Conservation (phyloP, 2,113 vertebrate genomes). For the Eulemur rufifrons region DNA sequence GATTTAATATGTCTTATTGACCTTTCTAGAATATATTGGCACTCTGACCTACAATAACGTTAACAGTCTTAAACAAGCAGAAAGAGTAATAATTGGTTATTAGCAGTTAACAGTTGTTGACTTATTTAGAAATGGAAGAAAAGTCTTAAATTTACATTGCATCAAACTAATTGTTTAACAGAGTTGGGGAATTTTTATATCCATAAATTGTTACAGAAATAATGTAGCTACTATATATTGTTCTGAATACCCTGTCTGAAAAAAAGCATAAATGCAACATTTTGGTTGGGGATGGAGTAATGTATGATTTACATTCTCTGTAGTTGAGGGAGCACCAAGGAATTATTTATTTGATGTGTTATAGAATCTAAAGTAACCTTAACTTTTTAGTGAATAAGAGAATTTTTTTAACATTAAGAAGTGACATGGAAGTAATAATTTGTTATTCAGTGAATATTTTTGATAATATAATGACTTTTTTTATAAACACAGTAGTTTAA, state of each 20-base stretch:
- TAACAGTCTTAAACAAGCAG: not conserved
- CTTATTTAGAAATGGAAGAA: conserved; percentile 26
- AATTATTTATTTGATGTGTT: not conserved
- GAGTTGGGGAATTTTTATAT: not conserved
- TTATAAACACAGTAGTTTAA: not conserved
- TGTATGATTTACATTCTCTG: not conserved
- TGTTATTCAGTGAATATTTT: not conserved
- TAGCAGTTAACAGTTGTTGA: not conserved
- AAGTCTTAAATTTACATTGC: not conserved
- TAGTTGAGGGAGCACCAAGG: not conserved
- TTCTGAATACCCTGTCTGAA: not conserved
- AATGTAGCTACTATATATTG: not conserved
- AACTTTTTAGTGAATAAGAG: conserved; percentile 15
- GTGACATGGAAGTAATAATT: not conserved
- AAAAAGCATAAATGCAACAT: not conserved
- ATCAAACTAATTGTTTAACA: conserved; percentile 22
- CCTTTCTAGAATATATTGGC: conserved; percentile 11
- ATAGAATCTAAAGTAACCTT: not conserved
- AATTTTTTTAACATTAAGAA: conserved; percentile 24
- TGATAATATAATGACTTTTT: not conserved
- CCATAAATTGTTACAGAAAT: not conserved
- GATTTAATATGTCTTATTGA: not conserved
- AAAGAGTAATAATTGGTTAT: not conserved
- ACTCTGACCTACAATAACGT: not conserved
- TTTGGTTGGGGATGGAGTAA: not conserved